These are phyloP conservation scores for Clarias pachynema DNA, from an alignment of 2,797 vertebrate species.

Conservation along the genomic window DNA sequence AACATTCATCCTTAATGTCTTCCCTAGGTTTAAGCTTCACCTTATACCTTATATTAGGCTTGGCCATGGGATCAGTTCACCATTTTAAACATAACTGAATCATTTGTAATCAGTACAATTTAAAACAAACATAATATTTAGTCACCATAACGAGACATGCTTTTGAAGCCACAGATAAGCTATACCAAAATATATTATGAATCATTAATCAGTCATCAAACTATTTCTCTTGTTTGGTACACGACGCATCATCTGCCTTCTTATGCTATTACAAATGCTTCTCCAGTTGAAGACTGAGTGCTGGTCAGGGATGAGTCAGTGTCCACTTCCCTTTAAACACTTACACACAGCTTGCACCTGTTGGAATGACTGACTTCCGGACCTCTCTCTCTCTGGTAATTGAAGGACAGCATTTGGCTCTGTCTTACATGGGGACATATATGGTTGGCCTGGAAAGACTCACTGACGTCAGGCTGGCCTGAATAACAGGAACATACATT, in stretches of 20 bases:
- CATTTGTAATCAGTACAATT: not conserved
- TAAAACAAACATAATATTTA: not conserved
- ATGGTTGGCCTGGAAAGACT: constrained; percentile 17
- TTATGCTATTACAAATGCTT: not conserved
- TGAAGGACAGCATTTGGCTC: constrained; percentile 17
- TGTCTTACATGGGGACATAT: constrained; percentile 25
- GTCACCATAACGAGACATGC: not conserved
- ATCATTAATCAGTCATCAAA: not conserved
- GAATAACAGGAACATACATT: constrained; percentile 33
- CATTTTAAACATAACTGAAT: not conserved
- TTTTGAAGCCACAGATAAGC: not conserved
- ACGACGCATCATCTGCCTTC: not conserved
- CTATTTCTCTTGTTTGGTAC: not conserved
- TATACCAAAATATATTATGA: not conserved
- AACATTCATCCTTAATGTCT: not conserved
- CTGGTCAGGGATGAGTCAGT: constrained; percentile 44
- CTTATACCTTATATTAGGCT: no score
- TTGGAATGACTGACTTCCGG: constrained; percentile 29
- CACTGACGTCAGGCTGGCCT: constrained; percentile 38
- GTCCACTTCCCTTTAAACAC: constrained; percentile 27
- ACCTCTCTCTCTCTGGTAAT: constrained; percentile 25
- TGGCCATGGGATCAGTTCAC: not conserved
- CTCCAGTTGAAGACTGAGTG: constrained; percentile 19
- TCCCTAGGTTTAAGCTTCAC: not conserved
- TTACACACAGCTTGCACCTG: constrained; percentile 30